Evolutionary conservation across 1,140 invertebrate species (phyloP).

Genomic region (Ganaspis sp.): DNA sequence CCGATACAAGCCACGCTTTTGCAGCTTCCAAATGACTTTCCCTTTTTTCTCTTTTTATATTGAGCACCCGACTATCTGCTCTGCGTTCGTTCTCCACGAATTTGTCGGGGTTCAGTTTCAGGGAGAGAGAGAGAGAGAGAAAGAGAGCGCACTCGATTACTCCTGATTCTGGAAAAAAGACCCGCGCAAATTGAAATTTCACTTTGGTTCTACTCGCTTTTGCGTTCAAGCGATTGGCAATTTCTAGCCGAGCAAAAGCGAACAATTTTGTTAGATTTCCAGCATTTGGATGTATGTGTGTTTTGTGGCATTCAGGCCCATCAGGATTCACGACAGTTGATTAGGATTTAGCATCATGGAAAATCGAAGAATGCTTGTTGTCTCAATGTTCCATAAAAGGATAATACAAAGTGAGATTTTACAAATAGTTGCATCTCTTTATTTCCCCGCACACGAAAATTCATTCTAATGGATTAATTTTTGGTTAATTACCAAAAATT

Average conservation of each 20-base stretch:
- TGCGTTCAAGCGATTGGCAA: slow-evolving; percentile 7
- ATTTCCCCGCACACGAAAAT: no score
- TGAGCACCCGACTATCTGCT: slow-evolving; percentile 40
- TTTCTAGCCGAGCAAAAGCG: background rate
- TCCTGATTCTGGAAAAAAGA: slow-evolving; percentile 19
- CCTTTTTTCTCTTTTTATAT: slow-evolving; percentile 39
- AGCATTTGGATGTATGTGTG: background rate
- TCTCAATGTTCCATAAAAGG: background rate
- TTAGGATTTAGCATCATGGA: background rate
- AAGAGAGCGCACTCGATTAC: slow-evolving; percentile 15
- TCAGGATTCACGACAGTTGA: background rate
- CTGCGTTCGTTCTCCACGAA: background rate
- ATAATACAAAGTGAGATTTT: background rate
- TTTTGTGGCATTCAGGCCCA: background rate
- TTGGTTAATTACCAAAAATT: no score
- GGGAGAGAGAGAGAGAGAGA: background rate
- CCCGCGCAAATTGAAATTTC: slow-evolving; percentile 11
- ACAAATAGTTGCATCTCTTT: no score
- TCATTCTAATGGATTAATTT: no score
- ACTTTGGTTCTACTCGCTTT: background rate
- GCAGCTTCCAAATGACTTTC: slow-evolving; percentile 47
- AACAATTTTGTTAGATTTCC: slow-evolving; percentile 12
- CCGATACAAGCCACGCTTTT: slow-evolving; percentile 55
- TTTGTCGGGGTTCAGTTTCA: slow-evolving; percentile 3
- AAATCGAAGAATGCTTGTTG: background rate